Conservation (phyloP, 2,113 vertebrate genomes). For the Lepus timidus region DNA sequence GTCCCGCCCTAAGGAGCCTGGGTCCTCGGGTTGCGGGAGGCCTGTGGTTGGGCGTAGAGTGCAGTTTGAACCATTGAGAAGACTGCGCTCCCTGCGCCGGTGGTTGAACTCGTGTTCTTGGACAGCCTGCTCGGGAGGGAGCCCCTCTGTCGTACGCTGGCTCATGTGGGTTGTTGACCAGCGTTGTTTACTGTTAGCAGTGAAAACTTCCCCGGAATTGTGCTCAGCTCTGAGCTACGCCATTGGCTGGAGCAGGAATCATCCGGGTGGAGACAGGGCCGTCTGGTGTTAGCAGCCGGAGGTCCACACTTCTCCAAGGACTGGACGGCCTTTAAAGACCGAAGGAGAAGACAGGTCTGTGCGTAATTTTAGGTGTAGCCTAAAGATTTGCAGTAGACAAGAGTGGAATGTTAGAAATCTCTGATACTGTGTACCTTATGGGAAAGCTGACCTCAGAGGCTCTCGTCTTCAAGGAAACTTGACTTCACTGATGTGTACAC, state of each 20-base stretch:
- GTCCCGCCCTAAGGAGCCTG: slow-evolving; percentile 52
- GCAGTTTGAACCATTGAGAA: slow-evolving; percentile 53
- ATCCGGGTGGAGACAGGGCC: slow-evolving; percentile 5
- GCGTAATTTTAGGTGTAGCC: slow-evolving; percentile 54
- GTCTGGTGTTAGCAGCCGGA: neutral
- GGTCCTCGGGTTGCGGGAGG: slow-evolving; percentile 25
- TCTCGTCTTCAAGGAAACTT: neutral
- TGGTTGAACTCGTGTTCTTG: slow-evolving; percentile 70
- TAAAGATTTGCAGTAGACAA: neutral
- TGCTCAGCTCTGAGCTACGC: neutral
- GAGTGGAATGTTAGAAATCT: slow-evolving; percentile 53
- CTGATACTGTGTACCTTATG: neutral
- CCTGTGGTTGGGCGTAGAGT: slow-evolving; percentile 62
- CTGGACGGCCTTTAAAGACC: slow-evolving; percentile 60
- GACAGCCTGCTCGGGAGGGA: slow-evolving; percentile 60
- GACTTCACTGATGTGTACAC: neutral
- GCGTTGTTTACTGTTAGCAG: slow-evolving; percentile 52
- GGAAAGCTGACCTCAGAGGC: neutral
- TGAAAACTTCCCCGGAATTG: slow-evolving; percentile 55
- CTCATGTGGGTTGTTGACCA: slow-evolving; percentile 56
- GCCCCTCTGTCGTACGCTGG: slow-evolving; percentile 43
- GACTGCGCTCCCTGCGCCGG: slow-evolving; percentile 56
- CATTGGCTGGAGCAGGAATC: neutral
- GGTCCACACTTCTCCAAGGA: neutral
- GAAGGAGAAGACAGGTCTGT: slow-evolving; percentile 63